Base-by-base conservation (phyloP, 2,888 invertebrate genomes). In the Drosophila nigritarsus region DNA sequence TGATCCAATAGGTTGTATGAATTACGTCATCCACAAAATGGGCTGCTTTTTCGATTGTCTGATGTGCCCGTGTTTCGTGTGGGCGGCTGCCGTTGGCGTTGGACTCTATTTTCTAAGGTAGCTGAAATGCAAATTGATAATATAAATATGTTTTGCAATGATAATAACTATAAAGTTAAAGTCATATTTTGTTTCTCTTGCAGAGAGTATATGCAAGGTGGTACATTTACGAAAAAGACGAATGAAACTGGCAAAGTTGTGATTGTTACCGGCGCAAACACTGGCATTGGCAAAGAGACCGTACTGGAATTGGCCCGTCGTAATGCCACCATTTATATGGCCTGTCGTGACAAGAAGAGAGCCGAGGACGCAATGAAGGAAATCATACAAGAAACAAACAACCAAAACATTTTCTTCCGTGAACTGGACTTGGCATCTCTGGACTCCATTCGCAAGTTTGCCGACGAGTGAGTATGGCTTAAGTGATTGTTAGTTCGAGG, bases 271-370 rank as follows among this genome's bases (percentile, higher is more conserved):
- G 98, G 98, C 15, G 95, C 97, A 15, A 97, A 96, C 93, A 95
- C 95, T 51, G 98, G 98, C 29, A 97, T 98, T 83, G 98, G 98
- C 18, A 95, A 94, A 91, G 96, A 96, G 91, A 95, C 96, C 0
- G 96, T 95, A 0, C 93, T 94, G 90, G 96, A 96, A 86, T 94
- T 98, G 88, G 97, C 97, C 0, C 94, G 94, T 65, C 93, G 96
- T 63, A 96, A 96, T 15, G 97, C 96, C 2, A 96, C 95, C 93
- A 96, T 98, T 70, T 96, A 97, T 89, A 96, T 98, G 97, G 98
- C 97, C 3, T 98, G 98, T 90, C 94, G 97, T 56, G 95, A 97
- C 93, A 94, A 97, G 94, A 91, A 93, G 32, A 95, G 94, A 92
- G 97, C 98, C 92, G 97, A 97, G 4, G 45, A 85, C 94, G 94